phyloP scores from a whole-genome alignment of 2,888 invertebrate species.

The Cephus pygmeus region DNA sequence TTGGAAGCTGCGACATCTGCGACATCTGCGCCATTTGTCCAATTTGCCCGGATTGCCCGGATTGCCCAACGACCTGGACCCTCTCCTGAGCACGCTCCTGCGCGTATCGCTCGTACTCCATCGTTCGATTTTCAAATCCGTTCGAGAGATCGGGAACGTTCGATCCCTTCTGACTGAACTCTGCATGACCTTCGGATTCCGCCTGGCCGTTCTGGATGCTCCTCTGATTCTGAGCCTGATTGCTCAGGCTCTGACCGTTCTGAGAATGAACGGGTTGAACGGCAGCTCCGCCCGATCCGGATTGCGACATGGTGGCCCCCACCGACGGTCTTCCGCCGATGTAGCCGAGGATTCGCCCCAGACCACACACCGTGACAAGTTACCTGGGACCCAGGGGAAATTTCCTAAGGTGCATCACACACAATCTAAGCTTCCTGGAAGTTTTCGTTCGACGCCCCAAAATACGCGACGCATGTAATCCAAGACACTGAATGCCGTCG shows the following conservation, averaged over 20 bases:
- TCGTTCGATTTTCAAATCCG: constrained; percentile 55
- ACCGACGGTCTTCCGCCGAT: constrained; percentile 65
- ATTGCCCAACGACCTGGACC: constrained; percentile 6
- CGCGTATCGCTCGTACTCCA: constrained; percentile 49
- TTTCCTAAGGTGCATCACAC: constrained; percentile 9
- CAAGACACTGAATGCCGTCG: too few species aligned
- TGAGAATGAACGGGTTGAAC: constrained; percentile 14
- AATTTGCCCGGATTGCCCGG: constrained; percentile 10
- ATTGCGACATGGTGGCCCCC: constrained; percentile 63
- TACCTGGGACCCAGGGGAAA: constrained; percentile 39
- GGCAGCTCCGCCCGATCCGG: constrained; percentile 35
- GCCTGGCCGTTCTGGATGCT: constrained; percentile 50
- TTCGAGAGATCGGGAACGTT: constrained; percentile 47
- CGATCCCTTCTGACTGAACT: constrained; percentile 18
- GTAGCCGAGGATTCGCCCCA: constrained; percentile 64
- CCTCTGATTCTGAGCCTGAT: constrained; percentile 35
- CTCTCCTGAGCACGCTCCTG: constrained; percentile 38
- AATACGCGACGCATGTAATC: too few species aligned
- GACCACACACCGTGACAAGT: constrained; percentile 61
- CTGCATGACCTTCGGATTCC: constrained; percentile 16
- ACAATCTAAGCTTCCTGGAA: too few species aligned
- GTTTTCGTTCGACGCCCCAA: too few species aligned
- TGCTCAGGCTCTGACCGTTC: constrained; percentile 41
- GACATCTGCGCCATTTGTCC: constrained; percentile 2
- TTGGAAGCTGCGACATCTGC: neutral